phyloP scores from a whole-genome alignment of 92 coral and sea anemone species.

The Actinernus sp. region DNA sequence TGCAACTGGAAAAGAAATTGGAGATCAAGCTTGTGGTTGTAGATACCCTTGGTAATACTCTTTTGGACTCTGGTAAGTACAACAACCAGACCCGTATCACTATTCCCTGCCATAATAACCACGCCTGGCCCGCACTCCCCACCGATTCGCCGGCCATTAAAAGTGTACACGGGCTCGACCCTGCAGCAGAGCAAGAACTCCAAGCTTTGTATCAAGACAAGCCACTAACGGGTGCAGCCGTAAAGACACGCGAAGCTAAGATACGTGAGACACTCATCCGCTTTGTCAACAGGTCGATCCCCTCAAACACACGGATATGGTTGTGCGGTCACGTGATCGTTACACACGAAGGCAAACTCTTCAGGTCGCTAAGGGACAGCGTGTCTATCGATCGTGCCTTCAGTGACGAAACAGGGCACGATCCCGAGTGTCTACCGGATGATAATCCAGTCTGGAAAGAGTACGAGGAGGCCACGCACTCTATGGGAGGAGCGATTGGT shows the following conservation, averaged over 20 bases:
- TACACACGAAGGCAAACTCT: too few species aligned
- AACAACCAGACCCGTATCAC: neutral
- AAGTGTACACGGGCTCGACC: slow-evolving; percentile 9
- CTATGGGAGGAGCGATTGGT: too few species aligned
- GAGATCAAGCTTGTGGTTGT: slow-evolving; percentile 18
- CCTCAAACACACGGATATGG: too few species aligned
- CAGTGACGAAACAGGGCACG: too few species aligned
- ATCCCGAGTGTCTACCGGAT: too few species aligned
- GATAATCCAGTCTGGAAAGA: too few species aligned
- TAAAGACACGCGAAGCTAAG: too few species aligned
- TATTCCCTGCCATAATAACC: slow-evolving; percentile 30
- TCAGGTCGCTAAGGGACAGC: too few species aligned
- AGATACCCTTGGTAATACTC: slow-evolving; percentile 14
- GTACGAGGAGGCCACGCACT: too few species aligned
- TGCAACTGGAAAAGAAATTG: slow-evolving; percentile 8
- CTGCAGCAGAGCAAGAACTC: slow-evolving; percentile 14
- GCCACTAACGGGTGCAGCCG: too few species aligned
- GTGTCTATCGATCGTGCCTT: too few species aligned
- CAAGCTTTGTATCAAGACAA: neutral
- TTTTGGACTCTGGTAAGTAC: slow-evolving; percentile 29
- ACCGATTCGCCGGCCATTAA: neutral
- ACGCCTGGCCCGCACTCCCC: slow-evolving; percentile 17
- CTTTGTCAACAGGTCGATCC: too few species aligned
- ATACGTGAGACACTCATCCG: slow-evolving; percentile 1
- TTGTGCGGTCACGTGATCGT: neutral